These are phyloP conservation scores for Tethea ocularis DNA, from an alignment of 2,888 invertebrate genomes.

Conservation along the genomic window DNA sequence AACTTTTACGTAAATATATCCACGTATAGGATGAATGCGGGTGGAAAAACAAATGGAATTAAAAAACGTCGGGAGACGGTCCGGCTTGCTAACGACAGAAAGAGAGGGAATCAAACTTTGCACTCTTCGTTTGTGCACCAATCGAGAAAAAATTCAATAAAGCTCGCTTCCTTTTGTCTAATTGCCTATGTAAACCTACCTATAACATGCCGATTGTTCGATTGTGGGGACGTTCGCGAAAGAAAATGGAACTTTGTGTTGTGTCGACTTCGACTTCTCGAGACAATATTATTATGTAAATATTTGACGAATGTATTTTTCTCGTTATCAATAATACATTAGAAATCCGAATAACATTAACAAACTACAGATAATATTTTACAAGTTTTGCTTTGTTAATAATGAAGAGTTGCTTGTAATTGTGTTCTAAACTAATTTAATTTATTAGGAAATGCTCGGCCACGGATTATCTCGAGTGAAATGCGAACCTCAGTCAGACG, in stretches of 20 bases:
- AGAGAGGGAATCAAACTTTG: conserved; percentile 69
- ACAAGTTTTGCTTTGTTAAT: background rate
- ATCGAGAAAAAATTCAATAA: conserved; percentile 82
- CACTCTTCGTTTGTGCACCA: conserved; percentile 77
- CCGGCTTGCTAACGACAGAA: conserved; percentile 59
- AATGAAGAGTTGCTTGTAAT: conserved; percentile 14
- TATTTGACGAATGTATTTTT: background rate
- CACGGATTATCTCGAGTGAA: conserved; percentile 60
- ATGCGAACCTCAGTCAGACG: conserved; percentile 69
- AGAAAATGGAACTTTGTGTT: conserved; percentile 46
- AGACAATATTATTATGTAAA: conserved; percentile 4
- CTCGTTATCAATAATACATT: background rate
- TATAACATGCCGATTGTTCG: conserved; percentile 60
- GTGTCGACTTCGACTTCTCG: conserved; percentile 30
- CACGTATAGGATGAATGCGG: conserved; percentile 32
- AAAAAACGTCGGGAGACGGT: conserved; percentile 60
- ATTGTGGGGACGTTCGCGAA: conserved; percentile 55
- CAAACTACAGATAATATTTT: background rate
- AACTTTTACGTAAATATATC: conserved; percentile 28
- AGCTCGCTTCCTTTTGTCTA: conserved; percentile 78
- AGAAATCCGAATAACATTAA: background rate
- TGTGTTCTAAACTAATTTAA: conserved; percentile 14
- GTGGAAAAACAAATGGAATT: conserved; percentile 58
- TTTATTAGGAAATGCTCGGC: conserved; percentile 67
- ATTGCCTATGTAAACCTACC: conserved; percentile 75